phyloP scores from a whole-genome alignment of 2,888 invertebrate genomes.

The Gymnocheta viridis region DNA sequence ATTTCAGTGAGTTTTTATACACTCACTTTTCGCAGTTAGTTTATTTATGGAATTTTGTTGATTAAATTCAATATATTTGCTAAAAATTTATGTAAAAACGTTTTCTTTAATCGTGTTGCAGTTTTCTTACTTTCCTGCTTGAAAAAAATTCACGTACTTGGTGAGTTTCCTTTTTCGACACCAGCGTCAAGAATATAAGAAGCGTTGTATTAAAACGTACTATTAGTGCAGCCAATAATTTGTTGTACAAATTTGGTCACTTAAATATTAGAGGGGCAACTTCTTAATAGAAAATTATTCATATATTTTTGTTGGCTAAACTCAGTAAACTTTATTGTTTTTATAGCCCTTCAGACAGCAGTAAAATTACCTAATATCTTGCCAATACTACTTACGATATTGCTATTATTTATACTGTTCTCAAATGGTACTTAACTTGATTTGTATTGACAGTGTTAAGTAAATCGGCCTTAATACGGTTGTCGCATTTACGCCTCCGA shows the following conservation, averaged over 20 bases:
- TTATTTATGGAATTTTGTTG: constrained; percentile 57
- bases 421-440: too few relatives aligned
- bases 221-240: neutral
- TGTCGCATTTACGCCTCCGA: too few relatives aligned
- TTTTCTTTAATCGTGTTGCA: constrained; percentile 55
- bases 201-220: constrained; percentile 52
- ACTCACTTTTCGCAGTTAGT: constrained; percentile 68
- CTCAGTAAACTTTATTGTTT: neutral
- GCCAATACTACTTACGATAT: too few relatives aligned
- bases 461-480: too few relatives aligned
- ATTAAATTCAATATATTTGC: constrained; percentile 70
- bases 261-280: neutral
- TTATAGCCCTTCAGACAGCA: neutral
- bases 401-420: too few relatives aligned
- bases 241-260: neutral
- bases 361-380: too few relatives aligned
- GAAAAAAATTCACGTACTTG: constrained; percentile 72
- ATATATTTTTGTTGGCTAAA: neutral
- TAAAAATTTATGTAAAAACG: constrained; percentile 70
- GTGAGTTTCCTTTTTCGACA: constrained; percentile 65
- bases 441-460: too few relatives aligned
- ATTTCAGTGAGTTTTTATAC: constrained; percentile 45
- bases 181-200: constrained; percentile 59
- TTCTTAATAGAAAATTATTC: neutral
- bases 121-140: constrained; percentile 72